A percentile compares a stretch with the other conserved stretches of the same genome.
Conservation (phyloP, 1,140 invertebrate genomes). For the Trypoxylus dichotomus region DNA sequence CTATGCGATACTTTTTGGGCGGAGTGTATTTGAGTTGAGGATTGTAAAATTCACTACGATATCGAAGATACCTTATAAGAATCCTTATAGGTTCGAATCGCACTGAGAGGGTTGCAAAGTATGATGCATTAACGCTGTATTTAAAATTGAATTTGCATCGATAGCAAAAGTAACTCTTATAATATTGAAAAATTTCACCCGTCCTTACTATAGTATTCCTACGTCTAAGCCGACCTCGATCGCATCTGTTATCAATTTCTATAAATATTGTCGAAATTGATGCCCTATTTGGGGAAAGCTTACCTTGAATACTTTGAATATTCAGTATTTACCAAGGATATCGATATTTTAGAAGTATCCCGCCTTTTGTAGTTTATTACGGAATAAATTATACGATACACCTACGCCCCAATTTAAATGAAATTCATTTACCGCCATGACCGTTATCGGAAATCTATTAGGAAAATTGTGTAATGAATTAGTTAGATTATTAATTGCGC, state of each 20-base stretch:
- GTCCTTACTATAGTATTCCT: background rate
- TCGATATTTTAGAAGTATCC: background rate
- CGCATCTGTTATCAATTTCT: background rate
- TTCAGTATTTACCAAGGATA: background rate
- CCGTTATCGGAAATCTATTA: background rate
- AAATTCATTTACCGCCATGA: background rate
- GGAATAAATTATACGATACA: background rate
- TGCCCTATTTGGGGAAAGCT: background rate
- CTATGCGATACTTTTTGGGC: too few relatives aligned
- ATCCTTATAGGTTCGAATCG: too few relatives aligned
- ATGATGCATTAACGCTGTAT: too few relatives aligned
- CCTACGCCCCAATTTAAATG: background rate
- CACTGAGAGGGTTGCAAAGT: too few relatives aligned
- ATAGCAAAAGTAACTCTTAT: too few relatives aligned
- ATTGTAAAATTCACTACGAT: too few relatives aligned
- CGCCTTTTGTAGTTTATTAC: background rate
- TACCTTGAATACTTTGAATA: background rate
- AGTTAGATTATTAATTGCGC: background rate
- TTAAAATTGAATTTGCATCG: too few relatives aligned
- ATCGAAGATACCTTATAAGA: too few relatives aligned
- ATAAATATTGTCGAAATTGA: background rate
- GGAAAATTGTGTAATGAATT: background rate
- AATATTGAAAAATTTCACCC: too few relatives aligned
- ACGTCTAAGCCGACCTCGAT: background rate
- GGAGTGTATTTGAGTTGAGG: too few relatives aligned